Conservation (phyloP, 2,888 invertebrate genomes). For the Rhyacophila evoluta region DNA sequence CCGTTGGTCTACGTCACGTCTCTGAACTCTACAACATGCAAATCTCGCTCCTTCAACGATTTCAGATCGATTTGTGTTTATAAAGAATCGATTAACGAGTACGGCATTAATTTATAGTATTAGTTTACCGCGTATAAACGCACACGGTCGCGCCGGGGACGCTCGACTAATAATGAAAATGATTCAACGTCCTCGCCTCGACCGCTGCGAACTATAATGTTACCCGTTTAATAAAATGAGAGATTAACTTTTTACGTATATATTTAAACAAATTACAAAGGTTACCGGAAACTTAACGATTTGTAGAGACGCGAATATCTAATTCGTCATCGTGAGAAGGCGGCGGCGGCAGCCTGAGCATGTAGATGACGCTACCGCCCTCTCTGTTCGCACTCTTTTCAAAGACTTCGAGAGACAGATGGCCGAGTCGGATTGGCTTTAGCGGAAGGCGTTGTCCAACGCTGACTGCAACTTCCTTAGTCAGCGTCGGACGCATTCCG, state of each 20-base stretch:
- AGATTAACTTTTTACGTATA: conserved; percentile 23
- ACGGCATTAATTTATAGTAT: conserved; percentile 1
- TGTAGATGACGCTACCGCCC: neutral
- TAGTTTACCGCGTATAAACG: neutral
- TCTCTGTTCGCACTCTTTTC: conserved; percentile 1
- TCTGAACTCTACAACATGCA: conserved; percentile 6
- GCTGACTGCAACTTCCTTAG: conserved; percentile 26
- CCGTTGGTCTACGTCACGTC: conserved; percentile 25
- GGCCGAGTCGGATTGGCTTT: neutral
- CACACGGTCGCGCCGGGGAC: neutral
- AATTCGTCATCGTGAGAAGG: neutral
- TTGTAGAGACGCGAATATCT: conserved; percentile 4
- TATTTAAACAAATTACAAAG: conserved; percentile 31
- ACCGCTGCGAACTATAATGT: neutral
- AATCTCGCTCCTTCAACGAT: conserved; percentile 6
- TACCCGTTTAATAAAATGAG: conserved; percentile 10
- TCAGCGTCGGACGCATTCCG: neutral
- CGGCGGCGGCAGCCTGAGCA: neutral
- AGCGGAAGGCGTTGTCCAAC: neutral
- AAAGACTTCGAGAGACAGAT: neutral
- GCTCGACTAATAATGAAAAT: neutral
- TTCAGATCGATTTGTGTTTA: neutral
- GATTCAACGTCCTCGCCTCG: neutral
- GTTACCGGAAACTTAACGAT: conserved; percentile 30
- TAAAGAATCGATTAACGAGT: neutral